Evolutionary conservation across 2,113 vertebrate genomes (phyloP).

Genomic region (Thunnus thynnus): DNA sequence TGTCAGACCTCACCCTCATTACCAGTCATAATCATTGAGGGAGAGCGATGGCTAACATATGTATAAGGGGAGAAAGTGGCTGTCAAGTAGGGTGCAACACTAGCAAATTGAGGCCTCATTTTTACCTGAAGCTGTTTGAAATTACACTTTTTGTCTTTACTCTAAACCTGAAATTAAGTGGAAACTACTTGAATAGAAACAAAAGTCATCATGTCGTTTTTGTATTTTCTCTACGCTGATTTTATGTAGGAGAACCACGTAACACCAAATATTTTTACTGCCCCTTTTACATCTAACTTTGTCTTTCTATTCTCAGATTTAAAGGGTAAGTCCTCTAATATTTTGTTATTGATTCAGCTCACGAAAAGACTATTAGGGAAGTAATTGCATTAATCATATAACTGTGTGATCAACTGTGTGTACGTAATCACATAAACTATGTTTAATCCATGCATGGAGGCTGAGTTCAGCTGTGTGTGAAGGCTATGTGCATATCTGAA

Average conservation of each 20-base stretch:
- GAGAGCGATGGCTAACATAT: not conserved
- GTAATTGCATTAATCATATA: too few relatives aligned
- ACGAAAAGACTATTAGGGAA: too few relatives aligned
- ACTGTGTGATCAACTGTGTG: too few relatives aligned
- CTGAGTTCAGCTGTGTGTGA: too few relatives aligned
- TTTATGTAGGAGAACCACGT: not conserved
- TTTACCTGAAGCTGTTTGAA: slow-evolving; percentile 8
- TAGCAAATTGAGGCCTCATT: slow-evolving; percentile 27
- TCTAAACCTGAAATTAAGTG: slow-evolving; percentile 21
- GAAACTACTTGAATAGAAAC: not conserved
- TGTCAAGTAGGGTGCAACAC: not conserved
- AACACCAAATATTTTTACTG: slow-evolving; percentile 9
- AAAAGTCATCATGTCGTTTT: not conserved
- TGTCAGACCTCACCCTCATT: slow-evolving; percentile 49
- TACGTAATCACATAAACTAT: too few relatives aligned
- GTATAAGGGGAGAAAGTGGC: slow-evolving; percentile 24
- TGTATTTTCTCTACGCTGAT: not conserved
- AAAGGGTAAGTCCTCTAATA: not conserved
- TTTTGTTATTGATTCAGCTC: too few relatives aligned
- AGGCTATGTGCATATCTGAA: too few relatives aligned
- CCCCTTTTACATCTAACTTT: not conserved
- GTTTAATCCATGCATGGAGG: too few relatives aligned
- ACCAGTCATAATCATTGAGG: slow-evolving; percentile 38
- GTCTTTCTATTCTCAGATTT: not conserved
- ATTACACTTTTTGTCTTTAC: not conserved